Percentiles rank a stretch among this genome's conserved stretches.
These are phyloP conservation scores for Arctia plantaginis DNA, from an alignment of 2,888 invertebrate genomes.

Conservation along the genomic window DNA sequence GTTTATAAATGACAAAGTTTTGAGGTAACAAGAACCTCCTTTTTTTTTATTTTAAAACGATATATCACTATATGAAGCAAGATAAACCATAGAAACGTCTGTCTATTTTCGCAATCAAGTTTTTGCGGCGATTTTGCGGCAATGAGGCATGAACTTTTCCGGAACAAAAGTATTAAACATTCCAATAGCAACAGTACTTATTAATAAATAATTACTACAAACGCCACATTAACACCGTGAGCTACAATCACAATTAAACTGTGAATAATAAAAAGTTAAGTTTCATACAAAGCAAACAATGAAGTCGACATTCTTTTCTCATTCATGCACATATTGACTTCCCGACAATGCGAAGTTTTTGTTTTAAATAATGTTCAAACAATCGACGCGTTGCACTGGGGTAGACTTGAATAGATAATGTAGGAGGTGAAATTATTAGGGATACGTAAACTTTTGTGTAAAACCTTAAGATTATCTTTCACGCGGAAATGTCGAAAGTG, in stretches of 20 bases:
- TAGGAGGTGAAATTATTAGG: constrained; percentile 24
- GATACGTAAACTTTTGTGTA: background rate
- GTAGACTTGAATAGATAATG: constrained; percentile 26
- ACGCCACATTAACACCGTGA: constrained; percentile 31
- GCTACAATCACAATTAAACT: constrained; percentile 45
- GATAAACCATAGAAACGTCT: background rate
- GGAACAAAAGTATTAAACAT: constrained; percentile 1
- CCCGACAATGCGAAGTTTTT: constrained; percentile 55
- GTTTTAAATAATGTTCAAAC: constrained; percentile 41
- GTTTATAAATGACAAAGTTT: no score
- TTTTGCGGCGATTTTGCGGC: no score
- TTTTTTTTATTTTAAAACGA: no score
- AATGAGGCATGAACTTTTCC: background rate
- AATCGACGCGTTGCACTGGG: constrained; percentile 43
- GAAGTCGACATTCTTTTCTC: constrained; percentile 50
- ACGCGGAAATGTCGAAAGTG: background rate
- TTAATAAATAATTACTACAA: constrained; percentile 25
- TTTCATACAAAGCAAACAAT: constrained; percentile 45
- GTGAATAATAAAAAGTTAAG: constrained; percentile 34
- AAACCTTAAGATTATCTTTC: background rate
- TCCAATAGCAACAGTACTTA: constrained; percentile 12
- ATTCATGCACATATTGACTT: constrained; percentile 42
- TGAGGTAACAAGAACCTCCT: no score
- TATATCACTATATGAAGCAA: no score
- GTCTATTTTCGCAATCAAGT: background rate